phyloP scores from a whole-genome alignment of 2,113 vertebrate species.

The Pachypanchax playfairii region DNA sequence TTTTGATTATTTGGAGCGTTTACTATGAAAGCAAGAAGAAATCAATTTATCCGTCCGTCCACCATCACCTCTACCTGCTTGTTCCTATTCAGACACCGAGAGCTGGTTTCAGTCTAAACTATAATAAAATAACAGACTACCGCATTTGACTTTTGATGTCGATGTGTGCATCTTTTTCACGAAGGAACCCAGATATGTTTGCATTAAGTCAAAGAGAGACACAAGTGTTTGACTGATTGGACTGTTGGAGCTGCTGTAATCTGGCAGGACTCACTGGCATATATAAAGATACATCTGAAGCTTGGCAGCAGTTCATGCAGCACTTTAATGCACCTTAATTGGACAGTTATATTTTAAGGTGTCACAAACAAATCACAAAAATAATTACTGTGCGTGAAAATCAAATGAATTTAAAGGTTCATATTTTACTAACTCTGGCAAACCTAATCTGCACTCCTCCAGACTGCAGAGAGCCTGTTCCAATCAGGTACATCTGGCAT shows the following conservation, averaged over 20 bases:
- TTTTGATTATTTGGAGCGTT: too few species aligned
- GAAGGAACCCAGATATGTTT: neutral
- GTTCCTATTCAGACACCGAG: too few species aligned
- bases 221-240: neutral
- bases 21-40: too few species aligned
- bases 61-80: too few species aligned
- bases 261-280: neutral
- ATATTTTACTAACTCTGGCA: neutral
- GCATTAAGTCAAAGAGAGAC: neutral
- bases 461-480: neutral
- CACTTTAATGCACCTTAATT: conserved; percentile 4
- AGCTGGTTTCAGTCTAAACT: too few species aligned
- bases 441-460: neutral
- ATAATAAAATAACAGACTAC: neutral
- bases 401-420: neutral
- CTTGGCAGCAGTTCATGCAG: neutral
- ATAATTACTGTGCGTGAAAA: neutral
- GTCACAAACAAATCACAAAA: neutral
- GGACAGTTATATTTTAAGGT: neutral
- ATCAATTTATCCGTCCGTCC: too few species aligned
- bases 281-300: neutral
- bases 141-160: neutral
- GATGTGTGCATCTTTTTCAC: neutral
- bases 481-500: neutral
- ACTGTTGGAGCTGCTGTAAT: neutral